Evolutionary conservation across 2,888 invertebrate genomes (phyloP).

Genomic region (Troides aeacus): DNA sequence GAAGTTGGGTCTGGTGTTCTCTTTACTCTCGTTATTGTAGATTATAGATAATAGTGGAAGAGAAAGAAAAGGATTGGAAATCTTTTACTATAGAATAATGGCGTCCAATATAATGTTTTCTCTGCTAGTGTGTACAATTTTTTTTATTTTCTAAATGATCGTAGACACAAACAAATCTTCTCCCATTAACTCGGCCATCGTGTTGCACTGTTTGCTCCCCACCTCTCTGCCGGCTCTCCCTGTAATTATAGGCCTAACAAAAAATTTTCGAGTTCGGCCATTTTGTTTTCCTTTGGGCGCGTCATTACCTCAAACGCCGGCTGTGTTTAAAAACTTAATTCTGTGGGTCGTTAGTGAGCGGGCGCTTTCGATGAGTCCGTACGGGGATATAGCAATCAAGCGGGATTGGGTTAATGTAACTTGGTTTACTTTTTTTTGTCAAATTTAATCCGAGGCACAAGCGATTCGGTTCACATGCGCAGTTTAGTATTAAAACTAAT

Average conservation of each 20-base stretch:
- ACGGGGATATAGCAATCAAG: slow-evolving; percentile 39
- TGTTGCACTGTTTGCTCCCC: slow-evolving; percentile 38
- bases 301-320: slow-evolving; percentile 30
- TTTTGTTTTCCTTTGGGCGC: slow-evolving; percentile 41
- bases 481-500: slow-evolving; percentile 10
- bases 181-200: slow-evolving; percentile 30
- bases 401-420: slow-evolving; percentile 28
- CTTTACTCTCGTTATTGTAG: no score
- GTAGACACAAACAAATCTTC: slow-evolving; percentile 29
- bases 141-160: slow-evolving; percentile 10
- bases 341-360: slow-evolving; percentile 52
- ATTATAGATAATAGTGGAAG: no score
- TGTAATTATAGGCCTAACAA: slow-evolving; percentile 46
- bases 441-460: slow-evolving; percentile 20
- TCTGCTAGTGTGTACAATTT: neutral
- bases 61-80: no score
- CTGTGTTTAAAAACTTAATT: slow-evolving; percentile 62
- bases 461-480: slow-evolving; percentile 24
- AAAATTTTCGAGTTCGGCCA: slow-evolving; percentile 46
- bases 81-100: no score
- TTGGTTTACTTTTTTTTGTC: slow-evolving; percentile 21
- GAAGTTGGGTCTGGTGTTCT: no score
- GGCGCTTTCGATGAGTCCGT: slow-evolving; percentile 34
- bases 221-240: slow-evolving; percentile 39
- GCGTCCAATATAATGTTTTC: no score